Evolutionary conservation across 2,113 vertebrate genomes (phyloP).

Genomic region (Marmota monax): DNA sequence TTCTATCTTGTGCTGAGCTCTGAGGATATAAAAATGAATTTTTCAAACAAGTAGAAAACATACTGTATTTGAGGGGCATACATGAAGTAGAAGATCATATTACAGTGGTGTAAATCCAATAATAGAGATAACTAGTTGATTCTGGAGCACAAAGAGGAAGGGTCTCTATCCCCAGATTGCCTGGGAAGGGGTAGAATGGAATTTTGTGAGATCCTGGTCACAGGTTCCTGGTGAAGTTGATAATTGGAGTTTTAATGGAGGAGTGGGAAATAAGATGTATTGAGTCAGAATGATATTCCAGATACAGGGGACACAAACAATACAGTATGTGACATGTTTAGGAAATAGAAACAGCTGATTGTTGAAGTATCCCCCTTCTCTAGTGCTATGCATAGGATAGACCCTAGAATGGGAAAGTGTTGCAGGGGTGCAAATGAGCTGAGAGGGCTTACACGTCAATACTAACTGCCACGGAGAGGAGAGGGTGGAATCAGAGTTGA

Average conservation of each 20-base stretch:
- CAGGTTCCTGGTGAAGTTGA: not conserved
- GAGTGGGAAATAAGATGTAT: not conserved
- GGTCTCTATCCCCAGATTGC: not conserved
- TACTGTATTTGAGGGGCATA: not conserved
- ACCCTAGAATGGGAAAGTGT: not conserved
- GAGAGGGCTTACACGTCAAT: not conserved
- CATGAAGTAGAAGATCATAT: not conserved
- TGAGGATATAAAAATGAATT: slow-evolving; percentile 12
- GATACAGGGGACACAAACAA: not conserved
- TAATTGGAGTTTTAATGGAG: not conserved
- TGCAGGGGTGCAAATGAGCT: not conserved
- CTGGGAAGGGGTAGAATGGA: not conserved
- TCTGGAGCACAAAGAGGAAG: not conserved
- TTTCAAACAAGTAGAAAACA: slow-evolving; percentile 45
- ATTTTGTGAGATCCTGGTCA: not conserved
- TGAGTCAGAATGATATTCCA: not conserved
- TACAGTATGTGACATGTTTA: not conserved
- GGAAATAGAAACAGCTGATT: not conserved
- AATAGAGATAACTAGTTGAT: not conserved
- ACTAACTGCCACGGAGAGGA: not conserved
- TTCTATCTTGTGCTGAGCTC: not conserved
- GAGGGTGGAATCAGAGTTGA: not conserved
- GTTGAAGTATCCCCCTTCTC: not conserved
- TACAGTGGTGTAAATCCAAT: not conserved
- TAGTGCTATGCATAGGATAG: not conserved